Evolutionary conservation across 2,888 invertebrate species (phyloP).

Genomic region (Caenorhabditis becei): DNA sequence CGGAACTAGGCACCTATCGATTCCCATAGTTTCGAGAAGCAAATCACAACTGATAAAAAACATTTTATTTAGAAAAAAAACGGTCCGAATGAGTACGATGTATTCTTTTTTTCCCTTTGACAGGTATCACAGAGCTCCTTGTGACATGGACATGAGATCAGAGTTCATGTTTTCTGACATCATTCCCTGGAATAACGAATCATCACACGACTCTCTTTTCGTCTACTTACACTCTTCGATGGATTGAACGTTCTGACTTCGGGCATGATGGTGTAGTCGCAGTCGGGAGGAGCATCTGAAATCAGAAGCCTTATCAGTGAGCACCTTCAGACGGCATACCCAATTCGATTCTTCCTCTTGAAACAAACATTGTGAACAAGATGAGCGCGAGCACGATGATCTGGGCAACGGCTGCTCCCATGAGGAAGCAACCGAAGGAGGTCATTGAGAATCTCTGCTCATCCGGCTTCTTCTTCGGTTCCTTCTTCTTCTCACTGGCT

Average conservation of each 20-base stretch:
- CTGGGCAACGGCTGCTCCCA: conserved; percentile 21
- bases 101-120: no score
- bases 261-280: conserved; percentile 10
- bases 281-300: conserved; percentile 27
- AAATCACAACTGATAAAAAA: no score
- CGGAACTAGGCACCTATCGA: no score
- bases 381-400: not conserved
- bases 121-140: not conserved
- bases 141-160: conserved; percentile 47
- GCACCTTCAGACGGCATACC: not conserved
- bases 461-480: not conserved
- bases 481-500: not conserved
- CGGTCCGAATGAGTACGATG: no score
- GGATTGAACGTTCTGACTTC: conserved; percentile 7
- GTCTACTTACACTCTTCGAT: conserved; percentile 27
- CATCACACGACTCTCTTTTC: not conserved
- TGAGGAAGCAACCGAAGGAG: not conserved
- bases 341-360: conserved; percentile 2
- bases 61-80: no score
- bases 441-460: not conserved
- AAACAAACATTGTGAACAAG: not conserved
- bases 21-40: no score
- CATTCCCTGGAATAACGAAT: conserved; percentile 19
- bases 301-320: not conserved
- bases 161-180: conserved; percentile 48